A percentile compares a stretch with the other conserved stretches of the same genome.
Evolutionary conservation across 2,113 vertebrate species (phyloP).

Genomic region (Spheniscus mendiculus): DNA sequence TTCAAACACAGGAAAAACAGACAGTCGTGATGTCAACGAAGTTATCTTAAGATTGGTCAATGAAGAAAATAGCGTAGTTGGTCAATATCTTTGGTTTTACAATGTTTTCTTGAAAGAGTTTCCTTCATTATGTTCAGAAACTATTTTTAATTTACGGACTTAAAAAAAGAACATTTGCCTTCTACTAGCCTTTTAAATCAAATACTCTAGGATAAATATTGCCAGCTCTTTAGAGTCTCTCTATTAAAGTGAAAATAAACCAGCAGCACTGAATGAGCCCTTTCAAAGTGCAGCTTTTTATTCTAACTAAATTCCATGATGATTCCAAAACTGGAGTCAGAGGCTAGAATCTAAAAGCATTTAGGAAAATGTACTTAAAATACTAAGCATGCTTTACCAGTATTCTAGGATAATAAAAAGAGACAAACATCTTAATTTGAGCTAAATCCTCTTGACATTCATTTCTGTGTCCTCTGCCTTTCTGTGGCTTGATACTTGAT

Average conservation of each 20-base stretch:
- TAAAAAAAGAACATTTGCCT: neutral
- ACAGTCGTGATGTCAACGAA: neutral
- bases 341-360: conserved; percentile 12
- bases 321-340: conserved; percentile 39
- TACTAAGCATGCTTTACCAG: conserved; percentile 1
- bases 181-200: conserved; percentile 61
- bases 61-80: conserved; percentile 20
- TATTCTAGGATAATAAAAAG: neutral
- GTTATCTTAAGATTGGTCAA: conserved; percentile 11
- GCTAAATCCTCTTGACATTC: neutral
- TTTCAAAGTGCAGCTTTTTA: conserved; percentile 35
- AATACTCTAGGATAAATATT: conserved; percentile 48
- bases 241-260: conserved; percentile 23
- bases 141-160: conserved; percentile 63
- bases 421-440: conserved; percentile 18
- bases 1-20: neutral
- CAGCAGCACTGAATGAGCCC: neutral
- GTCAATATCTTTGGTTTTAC: conserved; percentile 12
- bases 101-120: conserved; percentile 31
- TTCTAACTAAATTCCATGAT: conserved; percentile 55
- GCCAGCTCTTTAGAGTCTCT: conserved; percentile 18
- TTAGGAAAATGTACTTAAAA: conserved; percentile 48
- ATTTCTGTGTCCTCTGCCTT: conserved; percentile 51
- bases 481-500: conserved; percentile 21
- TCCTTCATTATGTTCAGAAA: conserved; percentile 52